Percentiles rank a stretch among this genome's conserved stretches.
Evolutionary conservation across 2,888 invertebrate genomes (phyloP).

Genomic region (Lithophane socia): DNA sequence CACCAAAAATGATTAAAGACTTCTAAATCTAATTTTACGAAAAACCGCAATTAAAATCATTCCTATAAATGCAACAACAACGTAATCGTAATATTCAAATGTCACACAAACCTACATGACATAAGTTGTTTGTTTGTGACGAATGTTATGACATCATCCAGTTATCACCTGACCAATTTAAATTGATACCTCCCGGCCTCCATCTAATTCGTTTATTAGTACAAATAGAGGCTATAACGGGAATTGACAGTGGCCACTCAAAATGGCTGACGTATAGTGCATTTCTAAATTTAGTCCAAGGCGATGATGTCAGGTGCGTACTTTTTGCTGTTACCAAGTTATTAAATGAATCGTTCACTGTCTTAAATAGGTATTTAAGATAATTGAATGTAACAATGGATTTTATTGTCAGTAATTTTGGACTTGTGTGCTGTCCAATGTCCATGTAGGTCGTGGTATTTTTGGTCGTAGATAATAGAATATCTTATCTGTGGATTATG

Average conservation of each 20-base stretch:
- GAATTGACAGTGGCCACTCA: slow-evolving; percentile 69
- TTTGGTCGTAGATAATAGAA: slow-evolving; percentile 31
- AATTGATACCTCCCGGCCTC: slow-evolving; percentile 69
- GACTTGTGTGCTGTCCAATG: slow-evolving; percentile 18
- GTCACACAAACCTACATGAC: slow-evolving; percentile 69
- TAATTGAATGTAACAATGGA: slow-evolving; percentile 46
- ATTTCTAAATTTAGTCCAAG: slow-evolving; percentile 85
- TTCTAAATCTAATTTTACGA: background rate
- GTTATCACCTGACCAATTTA: slow-evolving; percentile 76
- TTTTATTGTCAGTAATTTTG: slow-evolving; percentile 16
- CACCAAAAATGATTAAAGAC: background rate
- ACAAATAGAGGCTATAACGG: slow-evolving; percentile 70
- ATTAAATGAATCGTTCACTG: slow-evolving; percentile 39
- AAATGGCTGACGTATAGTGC: slow-evolving; percentile 75
- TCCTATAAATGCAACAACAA: slow-evolving; percentile 30
- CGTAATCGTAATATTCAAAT: slow-evolving; percentile 58
- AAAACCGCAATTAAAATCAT: slow-evolving; percentile 28
- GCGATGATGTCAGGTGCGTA: slow-evolving; percentile 80
- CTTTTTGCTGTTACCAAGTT: slow-evolving; percentile 51
- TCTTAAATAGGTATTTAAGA: slow-evolving; percentile 38
- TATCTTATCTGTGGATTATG: slow-evolving; percentile 58
- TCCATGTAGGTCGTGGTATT: slow-evolving; percentile 33
- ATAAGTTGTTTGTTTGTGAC: slow-evolving; percentile 70
- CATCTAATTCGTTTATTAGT: slow-evolving; percentile 64
- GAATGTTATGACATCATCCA: slow-evolving; percentile 80